Evolutionary conservation across 1,140 invertebrate genomes (phyloP), one percentile per base, ranked within the genome.

Genomic region (Muscidifurax raptorellus): DNA sequence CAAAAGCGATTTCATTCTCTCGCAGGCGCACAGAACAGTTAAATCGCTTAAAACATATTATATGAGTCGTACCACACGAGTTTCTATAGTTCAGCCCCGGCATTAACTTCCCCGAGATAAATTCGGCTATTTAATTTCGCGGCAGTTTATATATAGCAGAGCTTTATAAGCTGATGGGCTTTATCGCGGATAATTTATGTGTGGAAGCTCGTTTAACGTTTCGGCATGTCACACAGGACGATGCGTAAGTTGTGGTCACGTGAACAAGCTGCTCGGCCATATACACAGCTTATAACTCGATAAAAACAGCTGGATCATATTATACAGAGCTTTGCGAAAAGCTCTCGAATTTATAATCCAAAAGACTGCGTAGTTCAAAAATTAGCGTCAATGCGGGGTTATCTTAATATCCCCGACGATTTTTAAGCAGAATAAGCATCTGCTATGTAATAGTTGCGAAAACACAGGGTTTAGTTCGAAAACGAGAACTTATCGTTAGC

Each of bases 91-190:
- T 7, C 18, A 59, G 18, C 5, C 52, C 47, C 18, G 13, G 52
- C 52, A n/a, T 28, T 30, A 69, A 30, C 66, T 30, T 69, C 27
- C 2, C 66, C 13, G 66, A 69, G 52, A 69, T 69, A 69, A 69
- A 69, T 69, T 28, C 28, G 27, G 28, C 66, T 28, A 69, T 69
- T 69, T 69, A 69, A 69, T 69, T 69, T 69, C 12, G 66, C 10
- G 7, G 6, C 15, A 59, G 52, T n/a, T 9, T 12, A 40, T 10
- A 10, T 40, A n/a, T 9, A 10, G 15, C 27, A 15, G 66, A 27
- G 28, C 25, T 69, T 69, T 69, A 30, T 69, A 69, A 69, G 66
- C 66, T 30, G 66, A 69, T 69, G 28, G 66, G 27, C 66, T 69
- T 69, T 69, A 69, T 69, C 25, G 66, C 15, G 28, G 28, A 69